phyloP scores from a whole-genome alignment of 2,113 vertebrate species.

The Symphodus melops region DNA sequence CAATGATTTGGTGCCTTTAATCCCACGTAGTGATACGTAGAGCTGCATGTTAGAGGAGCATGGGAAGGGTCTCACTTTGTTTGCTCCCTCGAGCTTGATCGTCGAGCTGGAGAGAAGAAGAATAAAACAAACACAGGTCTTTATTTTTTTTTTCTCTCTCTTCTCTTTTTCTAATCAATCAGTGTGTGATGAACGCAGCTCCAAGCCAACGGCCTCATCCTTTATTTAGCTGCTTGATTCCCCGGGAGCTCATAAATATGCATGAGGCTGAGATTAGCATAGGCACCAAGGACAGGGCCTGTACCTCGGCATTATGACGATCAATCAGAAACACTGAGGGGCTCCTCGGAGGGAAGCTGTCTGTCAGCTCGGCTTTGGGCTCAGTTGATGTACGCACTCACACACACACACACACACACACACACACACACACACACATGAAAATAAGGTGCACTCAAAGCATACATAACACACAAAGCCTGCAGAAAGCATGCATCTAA shows the following conservation, averaged over 20 bases:
- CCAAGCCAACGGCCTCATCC: constrained; percentile 70
- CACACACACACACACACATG: constrained; percentile 18
- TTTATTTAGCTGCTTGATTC: constrained; percentile 76
- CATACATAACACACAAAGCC: constrained; percentile 32
- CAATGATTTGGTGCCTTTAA: too few relatives aligned
- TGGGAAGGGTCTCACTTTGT: neutral
- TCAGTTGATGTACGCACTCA: constrained; percentile 41
- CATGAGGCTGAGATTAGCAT: constrained; percentile 72
- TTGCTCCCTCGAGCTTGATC: constrained; percentile 14
- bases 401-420: constrained; percentile 27
- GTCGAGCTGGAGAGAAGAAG: neutral
- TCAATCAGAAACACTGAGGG: constrained; percentile 75
- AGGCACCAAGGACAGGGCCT: constrained; percentile 75
- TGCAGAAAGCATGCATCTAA: neutral
- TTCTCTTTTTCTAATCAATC: constrained; percentile 67
- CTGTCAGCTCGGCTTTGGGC: constrained; percentile 73
- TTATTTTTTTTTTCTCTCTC: constrained; percentile 25
- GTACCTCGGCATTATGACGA: constrained; percentile 75
- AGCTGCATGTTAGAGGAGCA: too few relatives aligned
- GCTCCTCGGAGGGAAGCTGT: constrained; percentile 71
- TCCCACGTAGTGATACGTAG: too few relatives aligned
- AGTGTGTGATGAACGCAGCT: constrained; percentile 59
- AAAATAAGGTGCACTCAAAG: constrained; percentile 52
- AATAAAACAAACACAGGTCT: constrained; percentile 28
- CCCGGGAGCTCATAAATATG: constrained; percentile 74